Evolutionary conservation across 2,113 vertebrate genomes (phyloP), one percentile per base, ranked within the genome.

Genomic region (Pelodiscus sinensis): DNA sequence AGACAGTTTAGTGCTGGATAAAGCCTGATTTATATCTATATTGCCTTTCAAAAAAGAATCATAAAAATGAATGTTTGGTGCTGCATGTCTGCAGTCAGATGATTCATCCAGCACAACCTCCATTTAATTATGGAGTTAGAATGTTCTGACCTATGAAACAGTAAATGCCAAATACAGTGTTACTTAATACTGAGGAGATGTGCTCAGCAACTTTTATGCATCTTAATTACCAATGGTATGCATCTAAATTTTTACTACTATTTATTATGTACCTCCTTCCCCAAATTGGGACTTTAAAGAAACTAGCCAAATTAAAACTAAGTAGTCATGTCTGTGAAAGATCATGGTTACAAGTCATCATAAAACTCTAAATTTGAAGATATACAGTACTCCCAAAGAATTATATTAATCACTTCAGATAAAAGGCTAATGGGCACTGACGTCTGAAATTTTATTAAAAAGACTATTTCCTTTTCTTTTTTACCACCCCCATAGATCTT

Each of bases 101-200:
- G 38, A 82, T 87, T 88, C 71, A 73, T 75, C 82, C 7, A 11
- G 27, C 82, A 84, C 29, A 87, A 81, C 13, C 9, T 44, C 86
- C 44, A 71, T 2, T 51, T 1, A 93, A 38, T 83, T 78, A 82
- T 77, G 77, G 84, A 24, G 44, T 38, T 75, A 56, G 27, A 85
- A 88, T 73, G 62, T 52, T 87, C 86, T 94, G 38, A 84, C 79
- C 38, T 95, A 68, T 35, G 62, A 92, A 87, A 94, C 27, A 82
- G 60, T 78, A 92, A 92, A 35, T 9, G 35, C 89, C 90, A 38
- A 85, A 88, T 94, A 75, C 24, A 92, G 58, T 82, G 16, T 83
- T 86, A 73, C 21, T 84, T 87, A 93, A 92, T n/a, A 19, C n/a
- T 56, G 44, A 86, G 44, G 2, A 94, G 14, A n/a, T 4, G 2